A percentile compares a stretch with the other conserved stretches of the same genome.
These are phyloP conservation scores for Meta bourneti DNA, from an alignment of 2,888 invertebrate species.

Conservation along the genomic window DNA sequence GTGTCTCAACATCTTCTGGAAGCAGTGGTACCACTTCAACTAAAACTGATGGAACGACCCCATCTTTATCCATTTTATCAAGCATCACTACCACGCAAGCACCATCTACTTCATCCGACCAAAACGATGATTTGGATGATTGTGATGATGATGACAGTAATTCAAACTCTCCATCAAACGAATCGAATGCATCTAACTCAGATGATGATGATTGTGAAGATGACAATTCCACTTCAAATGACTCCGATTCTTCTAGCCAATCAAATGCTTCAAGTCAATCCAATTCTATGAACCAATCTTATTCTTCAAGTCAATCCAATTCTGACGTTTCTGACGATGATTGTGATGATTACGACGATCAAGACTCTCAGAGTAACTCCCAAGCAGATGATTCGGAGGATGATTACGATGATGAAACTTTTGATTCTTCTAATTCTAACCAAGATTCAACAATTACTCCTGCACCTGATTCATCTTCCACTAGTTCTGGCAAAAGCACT, in stretches of 20 bases:
- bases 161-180: not conserved
- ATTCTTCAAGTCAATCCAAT: not conserved
- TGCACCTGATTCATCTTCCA: not conserved
- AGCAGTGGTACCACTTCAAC: not conserved
- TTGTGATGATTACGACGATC: not conserved
- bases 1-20: not conserved
- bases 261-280: not conserved
- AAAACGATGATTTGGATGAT: not conserved
- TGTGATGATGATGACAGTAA: constrained; percentile 1
- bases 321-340: not conserved
- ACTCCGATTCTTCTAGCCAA: not conserved
- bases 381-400: not conserved
- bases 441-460: not conserved
- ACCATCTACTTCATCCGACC: not conserved
- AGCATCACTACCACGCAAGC: no score
- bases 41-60: not conserved
- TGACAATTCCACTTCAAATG: not conserved
- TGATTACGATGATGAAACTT: not conserved
- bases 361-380: not conserved
- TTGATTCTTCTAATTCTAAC: not conserved
- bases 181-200: not conserved
- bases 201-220: constrained; percentile 4
- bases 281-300: not conserved
- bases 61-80: not conserved
- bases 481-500: not conserved